These are phyloP conservation scores for Uropetala carovei DNA, from an alignment of 2,888 invertebrate species.

Conservation along the genomic window DNA sequence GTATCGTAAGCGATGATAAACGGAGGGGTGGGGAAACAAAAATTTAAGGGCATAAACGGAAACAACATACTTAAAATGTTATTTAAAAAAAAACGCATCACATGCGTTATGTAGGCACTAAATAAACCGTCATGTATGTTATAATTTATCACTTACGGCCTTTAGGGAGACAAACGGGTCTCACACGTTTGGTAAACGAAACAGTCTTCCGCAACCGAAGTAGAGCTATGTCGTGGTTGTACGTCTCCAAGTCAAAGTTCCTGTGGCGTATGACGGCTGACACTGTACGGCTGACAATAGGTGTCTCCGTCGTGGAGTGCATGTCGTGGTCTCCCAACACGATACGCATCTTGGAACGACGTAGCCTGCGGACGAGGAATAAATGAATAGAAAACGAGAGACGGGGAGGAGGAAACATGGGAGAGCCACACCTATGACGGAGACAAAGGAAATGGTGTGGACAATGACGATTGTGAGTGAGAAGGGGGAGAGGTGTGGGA, in stretches of 20 bases:
- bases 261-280: slow-evolving; percentile 87
- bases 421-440: not conserved
- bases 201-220: slow-evolving; percentile 87
- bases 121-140: not conserved
- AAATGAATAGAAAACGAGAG: not conserved
- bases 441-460: not conserved
- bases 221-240: slow-evolving; percentile 91
- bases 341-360: slow-evolving; percentile 87
- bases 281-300: slow-evolving; percentile 89
- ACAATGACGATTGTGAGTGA: not conserved
- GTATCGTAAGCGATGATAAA: too few relatives aligned
- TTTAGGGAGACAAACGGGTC: slow-evolving; percentile 88
- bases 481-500: not conserved
- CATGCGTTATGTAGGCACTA: too few relatives aligned
- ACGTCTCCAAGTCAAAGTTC: slow-evolving; percentile 90
- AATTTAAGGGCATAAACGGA: too few relatives aligned
- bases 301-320: slow-evolving; percentile 81
- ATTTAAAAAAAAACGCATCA: too few relatives aligned
- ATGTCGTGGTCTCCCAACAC: slow-evolving; percentile 92
- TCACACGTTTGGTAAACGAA: slow-evolving; percentile 84
- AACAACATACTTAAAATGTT: too few relatives aligned
- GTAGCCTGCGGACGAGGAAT: slow-evolving; percentile 78
- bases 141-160: slow-evolving; percentile 18
- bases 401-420: not conserved
- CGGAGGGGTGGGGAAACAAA: too few relatives aligned